Evolutionary conservation across 2,113 vertebrate species (phyloP), one percentile per base, ranked within the genome.

Genomic region (Hydrolagus affinis): DNA sequence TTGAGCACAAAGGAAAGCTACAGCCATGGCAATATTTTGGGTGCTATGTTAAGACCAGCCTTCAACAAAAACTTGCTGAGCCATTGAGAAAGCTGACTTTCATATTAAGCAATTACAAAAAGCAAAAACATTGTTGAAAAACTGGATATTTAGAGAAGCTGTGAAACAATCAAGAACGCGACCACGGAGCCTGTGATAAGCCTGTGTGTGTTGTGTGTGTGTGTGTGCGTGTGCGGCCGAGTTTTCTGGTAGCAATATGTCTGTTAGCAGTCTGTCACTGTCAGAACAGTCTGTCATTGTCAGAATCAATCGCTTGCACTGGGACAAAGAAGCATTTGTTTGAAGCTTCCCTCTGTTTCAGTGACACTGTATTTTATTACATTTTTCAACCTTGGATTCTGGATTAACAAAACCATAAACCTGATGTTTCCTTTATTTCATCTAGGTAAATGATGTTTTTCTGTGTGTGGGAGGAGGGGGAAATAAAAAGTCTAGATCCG

Each of bases 251-350:
- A 44, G 32, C 9, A 75, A 56, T 75, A 19, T 56, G 30, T 56
- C 32, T 17, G 17, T 8, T 30, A 28, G 77, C 59, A 80, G 60
- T 62, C n/a, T 64, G 59, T 64, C 12, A 80, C 59, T 62, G 25
- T 80, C 59, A 64, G 59, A 80, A 80, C 77, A 80, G 23, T 3
- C 12, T 28, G 77, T 19, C 56, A 78, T 62, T 78, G 76, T 78
- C 23, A 17, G 59, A 80, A 80, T 64, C 23, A 1, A 74, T 74
- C 9, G 19, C 72, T 17, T 8, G 12, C 72, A 74, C 28, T 28
- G 59, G 59, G 15, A 59, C 77, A 64, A 64, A 25, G 7, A 64
- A 14, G 25, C 59, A 64, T 80, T 64, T 62, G 75, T 62, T 62
- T 64, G 23, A 28, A 64, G 64, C 14, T 59, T 23, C 12, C 56